Percentiles rank a stretch among this genome's conserved stretches.
Evolutionary conservation across 2,888 invertebrate species (phyloP).

Genomic region (Calliphora vomitoria): DNA sequence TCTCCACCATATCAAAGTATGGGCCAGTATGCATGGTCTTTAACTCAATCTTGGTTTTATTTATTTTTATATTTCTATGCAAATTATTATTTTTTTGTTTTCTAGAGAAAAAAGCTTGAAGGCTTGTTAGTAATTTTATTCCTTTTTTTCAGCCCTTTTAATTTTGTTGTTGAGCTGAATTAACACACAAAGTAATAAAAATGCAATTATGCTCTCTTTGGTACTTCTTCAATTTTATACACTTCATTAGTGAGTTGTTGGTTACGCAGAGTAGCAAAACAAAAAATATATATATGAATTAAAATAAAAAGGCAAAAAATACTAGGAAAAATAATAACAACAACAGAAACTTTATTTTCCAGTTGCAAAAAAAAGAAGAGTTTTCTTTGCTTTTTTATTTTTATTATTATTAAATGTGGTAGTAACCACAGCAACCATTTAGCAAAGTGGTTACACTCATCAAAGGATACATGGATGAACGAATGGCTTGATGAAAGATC

Average conservation of each 20-base stretch:
- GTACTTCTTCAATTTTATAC: constrained; percentile 70
- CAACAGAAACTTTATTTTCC: constrained; percentile 41
- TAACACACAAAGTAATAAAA: constrained; percentile 75
- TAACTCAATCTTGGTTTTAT: constrained; percentile 38
- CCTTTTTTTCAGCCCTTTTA: constrained; percentile 57
- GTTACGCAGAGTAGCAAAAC: constrained; percentile 14
- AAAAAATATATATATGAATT: constrained; percentile 24
- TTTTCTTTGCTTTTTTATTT: constrained; percentile 41
- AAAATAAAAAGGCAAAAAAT: constrained; percentile 53
- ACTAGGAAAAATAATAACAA: constrained; percentile 25
- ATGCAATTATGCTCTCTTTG: constrained; percentile 74
- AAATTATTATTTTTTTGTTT: constrained; percentile 62
- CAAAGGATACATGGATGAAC: constrained; percentile 49
- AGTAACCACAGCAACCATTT: constrained; percentile 70
- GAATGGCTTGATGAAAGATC: constrained; percentile 11
- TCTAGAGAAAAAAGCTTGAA: constrained; percentile 42
- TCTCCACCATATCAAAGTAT: constrained; percentile 31
- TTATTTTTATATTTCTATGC: constrained; percentile 63
- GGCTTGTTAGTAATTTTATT: constrained; percentile 70
- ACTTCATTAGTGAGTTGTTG: constrained; percentile 72
- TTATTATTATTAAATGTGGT: constrained; percentile 63
- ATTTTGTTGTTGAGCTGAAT: constrained; percentile 52
- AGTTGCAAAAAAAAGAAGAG: constrained; percentile 41
- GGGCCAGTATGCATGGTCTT: constrained; percentile 49
- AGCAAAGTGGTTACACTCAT: constrained; percentile 67